Base-by-base conservation (phyloP, 2,888 invertebrate genomes). In the Agonopterix subpropinquella region DNA sequence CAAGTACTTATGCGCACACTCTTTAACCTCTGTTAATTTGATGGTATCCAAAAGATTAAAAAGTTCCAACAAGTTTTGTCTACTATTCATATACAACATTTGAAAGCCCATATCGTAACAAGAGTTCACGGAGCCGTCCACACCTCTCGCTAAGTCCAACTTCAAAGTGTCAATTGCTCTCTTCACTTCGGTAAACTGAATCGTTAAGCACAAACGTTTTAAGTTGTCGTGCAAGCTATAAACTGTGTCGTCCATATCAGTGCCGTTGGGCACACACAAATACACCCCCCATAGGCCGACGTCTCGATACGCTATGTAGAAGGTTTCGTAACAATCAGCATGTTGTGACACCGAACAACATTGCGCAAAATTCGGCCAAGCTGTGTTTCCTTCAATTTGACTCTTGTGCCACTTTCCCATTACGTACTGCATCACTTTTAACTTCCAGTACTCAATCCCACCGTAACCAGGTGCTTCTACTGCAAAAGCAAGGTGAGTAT, bases 231-330 rank as follows among this genome's bases (percentile, higher is more conserved):
- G 87, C 7, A 88, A 43, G 39, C 72, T 67, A 15, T 52, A 48
- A 11, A 86, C 35, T 70, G 87, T 76, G 41, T 80, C 73, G 15
- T 88, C 80, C n/a, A 77, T n/a, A 1, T 67, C 56, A 62, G 72
- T 57, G 47, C 54, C 65, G 0, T 69, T 58, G 0, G 71, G 67
- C 2, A 83, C 72, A n/a, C 9, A 9, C 47, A 81, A 88, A 48
- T 89, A 87, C 8, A 86, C 65, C 4, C 90, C 90, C 83, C 85
- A 90, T 9, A 90, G 65, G 1, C 90, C 87, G 1, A 81, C 67
- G 49, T 82, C 81, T 7, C 70, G 57, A 55, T 86, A 89, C 0
- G 74, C 58, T 7, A 81, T 64, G 54, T 88, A 88, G 59, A 90
- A 89, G 0, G 87, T 68, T 55, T 87, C 74, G 47, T 75, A 89